phyloP scores from a whole-genome alignment of 2,888 invertebrate genomes.

The Diaphora mendica region DNA sequence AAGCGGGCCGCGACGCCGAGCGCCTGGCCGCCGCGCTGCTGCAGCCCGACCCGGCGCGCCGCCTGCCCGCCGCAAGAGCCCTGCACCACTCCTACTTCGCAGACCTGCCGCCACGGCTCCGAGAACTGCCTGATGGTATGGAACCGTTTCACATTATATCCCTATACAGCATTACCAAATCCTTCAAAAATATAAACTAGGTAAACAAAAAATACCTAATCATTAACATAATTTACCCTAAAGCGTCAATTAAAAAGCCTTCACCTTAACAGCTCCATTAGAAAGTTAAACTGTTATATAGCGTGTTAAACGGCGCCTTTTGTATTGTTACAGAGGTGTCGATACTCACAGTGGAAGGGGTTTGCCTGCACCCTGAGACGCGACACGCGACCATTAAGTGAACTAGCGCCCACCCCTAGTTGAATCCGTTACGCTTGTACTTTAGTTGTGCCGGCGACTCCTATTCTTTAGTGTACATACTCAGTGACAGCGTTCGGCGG shows the following conservation, averaged over 20 bases:
- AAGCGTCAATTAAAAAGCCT: background rate
- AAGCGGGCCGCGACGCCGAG: slow-evolving; percentile 95
- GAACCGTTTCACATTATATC: slow-evolving; percentile 29
- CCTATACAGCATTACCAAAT: background rate
- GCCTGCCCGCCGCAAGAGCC: slow-evolving; percentile 95
- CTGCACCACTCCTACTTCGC: slow-evolving; percentile 96
- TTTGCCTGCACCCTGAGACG: slow-evolving; percentile 93
- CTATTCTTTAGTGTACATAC: slow-evolving; percentile 30
- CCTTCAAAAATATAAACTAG: background rate
- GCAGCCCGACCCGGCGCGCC: slow-evolving; percentile 93
- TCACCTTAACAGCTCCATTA: slow-evolving; percentile 1
- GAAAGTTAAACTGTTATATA: background rate
- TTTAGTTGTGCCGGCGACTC: slow-evolving; percentile 39
- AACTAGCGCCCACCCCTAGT: slow-evolving; percentile 59
- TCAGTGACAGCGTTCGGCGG: slow-evolving; percentile 16
- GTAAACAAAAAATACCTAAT: background rate
- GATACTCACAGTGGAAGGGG: slow-evolving; percentile 97
- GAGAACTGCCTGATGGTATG: slow-evolving; percentile 97
- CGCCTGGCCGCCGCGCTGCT: slow-evolving; percentile 94
- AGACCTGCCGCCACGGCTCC: slow-evolving; percentile 94
- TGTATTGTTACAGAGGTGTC: slow-evolving; percentile 93
- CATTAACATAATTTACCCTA: background rate
- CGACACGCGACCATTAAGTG: slow-evolving; percentile 86
- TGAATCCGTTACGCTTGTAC: slow-evolving; percentile 61
- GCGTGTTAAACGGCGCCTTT: slow-evolving; percentile 11